Base-by-base conservation (phyloP, 2,113 vertebrate species). In the Austrofundulus limnaeus region DNA sequence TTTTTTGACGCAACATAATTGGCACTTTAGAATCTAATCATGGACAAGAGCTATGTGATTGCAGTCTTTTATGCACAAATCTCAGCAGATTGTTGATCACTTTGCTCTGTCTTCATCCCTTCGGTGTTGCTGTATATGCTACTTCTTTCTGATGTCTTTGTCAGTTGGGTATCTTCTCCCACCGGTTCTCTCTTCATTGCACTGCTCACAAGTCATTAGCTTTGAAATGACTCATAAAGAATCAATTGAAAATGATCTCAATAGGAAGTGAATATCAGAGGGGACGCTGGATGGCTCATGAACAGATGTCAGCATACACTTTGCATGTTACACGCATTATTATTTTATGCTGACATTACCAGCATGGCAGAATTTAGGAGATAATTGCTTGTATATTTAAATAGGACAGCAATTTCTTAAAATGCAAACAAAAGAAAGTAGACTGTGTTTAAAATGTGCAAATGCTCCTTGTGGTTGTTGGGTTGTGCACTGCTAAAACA, bases 11-110 rank as follows among this genome's bases (percentile, higher is more conserved):
- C 70, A 76, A 92, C 93, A 92, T 98, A 98, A 99, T 99, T 97
- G 94, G 93, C 95, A 96, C 95, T 98, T 98, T 94, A 84, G 95
- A 94, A 93, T 94, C 92, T 98, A 97, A 99, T 98, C 95, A 95
- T 92, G 90, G 93, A 92, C 88, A 93, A 93, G 95, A 91, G 94
- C 92, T 91, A 92, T 84, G 93, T 91, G 81, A 85, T 95, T 94
- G 94, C 90, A 91, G 83, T 94, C 93, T 94, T 96, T 96, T 95
- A 96, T 95, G 93, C 94, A 87, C 72, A 95, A 92, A 94, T 96
- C 96, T 94, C 93, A 93, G 94, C 93, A 93, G 94, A 95, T 94
- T 94, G 94, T 85, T 82, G 84, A 89, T 89, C 83, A 83, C 78
- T 68, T 77, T 65, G 75, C 75, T 83, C 75, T 64, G 75, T 51